A percentile compares a stretch with the other conserved stretches of the same genome.
These are phyloP conservation scores for Symphodus melops DNA, from an alignment of 2,113 vertebrate species.

Conservation along the genomic window DNA sequence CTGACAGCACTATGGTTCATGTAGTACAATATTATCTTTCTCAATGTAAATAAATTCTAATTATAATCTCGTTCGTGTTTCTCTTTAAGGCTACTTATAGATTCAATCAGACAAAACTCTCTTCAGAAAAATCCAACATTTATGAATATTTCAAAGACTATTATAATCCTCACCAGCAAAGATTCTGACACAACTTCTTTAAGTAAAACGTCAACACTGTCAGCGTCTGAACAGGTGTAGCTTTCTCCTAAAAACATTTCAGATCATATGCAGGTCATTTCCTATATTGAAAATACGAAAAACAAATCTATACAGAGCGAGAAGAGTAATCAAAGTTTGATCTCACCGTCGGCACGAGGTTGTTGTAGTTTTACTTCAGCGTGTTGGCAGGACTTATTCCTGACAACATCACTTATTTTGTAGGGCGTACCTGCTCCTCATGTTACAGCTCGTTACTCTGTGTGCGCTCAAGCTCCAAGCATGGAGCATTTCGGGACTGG, in stretches of 20 bases:
- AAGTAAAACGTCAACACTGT: neutral
- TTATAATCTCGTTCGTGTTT: neutral
- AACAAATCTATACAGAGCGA: no score
- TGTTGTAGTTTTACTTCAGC: slow-evolving; percentile 23
- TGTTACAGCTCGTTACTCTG: slow-evolving; percentile 15
- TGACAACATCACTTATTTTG: slow-evolving; percentile 19
- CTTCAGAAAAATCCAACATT: neutral
- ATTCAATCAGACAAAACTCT: neutral
- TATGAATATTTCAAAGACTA: neutral
- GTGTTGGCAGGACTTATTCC: slow-evolving; percentile 17
- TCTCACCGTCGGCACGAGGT: slow-evolving; percentile 66
- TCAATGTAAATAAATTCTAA: neutral
- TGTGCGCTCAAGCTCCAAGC: slow-evolving; percentile 51
- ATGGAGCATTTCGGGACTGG: slow-evolving; percentile 75
- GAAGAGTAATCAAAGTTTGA: slow-evolving; percentile 19
- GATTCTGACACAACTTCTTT: neutral
- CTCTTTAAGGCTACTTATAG: neutral
- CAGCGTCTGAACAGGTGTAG: slow-evolving; percentile 54
- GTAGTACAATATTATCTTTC: rapidly evolving
- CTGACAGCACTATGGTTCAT: neutral
- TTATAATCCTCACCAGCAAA: neutral
- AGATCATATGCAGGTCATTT: no score
- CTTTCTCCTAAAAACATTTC: no score
- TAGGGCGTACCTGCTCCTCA: slow-evolving; percentile 46
- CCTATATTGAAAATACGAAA: neutral